Conservation (phyloP, 1,140 invertebrate genomes). For the Drosophila erecta region DNA sequence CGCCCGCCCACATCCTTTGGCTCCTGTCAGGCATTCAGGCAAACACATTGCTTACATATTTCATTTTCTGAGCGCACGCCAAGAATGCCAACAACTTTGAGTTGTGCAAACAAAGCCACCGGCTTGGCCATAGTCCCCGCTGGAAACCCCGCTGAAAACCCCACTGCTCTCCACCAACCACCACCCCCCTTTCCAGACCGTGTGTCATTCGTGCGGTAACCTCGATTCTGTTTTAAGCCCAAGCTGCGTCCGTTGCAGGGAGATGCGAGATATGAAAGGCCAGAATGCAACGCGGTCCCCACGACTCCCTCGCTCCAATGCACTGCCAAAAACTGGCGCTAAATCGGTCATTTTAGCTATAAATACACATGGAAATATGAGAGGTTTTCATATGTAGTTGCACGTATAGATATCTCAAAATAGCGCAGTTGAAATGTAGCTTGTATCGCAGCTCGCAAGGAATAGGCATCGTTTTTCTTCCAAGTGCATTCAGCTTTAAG, state of each 20-base stretch:
- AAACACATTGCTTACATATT: slow-evolving; percentile 62
- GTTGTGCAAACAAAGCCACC: slow-evolving; percentile 46
- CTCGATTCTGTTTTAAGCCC: slow-evolving; percentile 37
- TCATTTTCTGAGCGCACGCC: slow-evolving; percentile 47
- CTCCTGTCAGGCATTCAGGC: slow-evolving; percentile 26
- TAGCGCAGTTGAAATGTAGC: too few relatives aligned
- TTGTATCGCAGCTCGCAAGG: too few relatives aligned
- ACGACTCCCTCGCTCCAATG: not conserved
- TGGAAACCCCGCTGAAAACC: slow-evolving; percentile 1
- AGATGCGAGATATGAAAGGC: slow-evolving; percentile 12
- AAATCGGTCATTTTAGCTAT: too few relatives aligned
- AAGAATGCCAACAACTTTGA: slow-evolving; percentile 57
- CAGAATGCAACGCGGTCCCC: slow-evolving; percentile 34
- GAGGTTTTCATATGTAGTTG: too few relatives aligned
- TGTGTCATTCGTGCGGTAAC: slow-evolving; percentile 48
- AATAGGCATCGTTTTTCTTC: not conserved
- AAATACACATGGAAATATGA: too few relatives aligned
- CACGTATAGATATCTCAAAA: not conserved
- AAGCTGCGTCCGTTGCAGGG: slow-evolving; percentile 30
- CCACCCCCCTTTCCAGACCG: slow-evolving; percentile 1
- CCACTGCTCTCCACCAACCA: slow-evolving; percentile 7
- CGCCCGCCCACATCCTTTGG: slow-evolving; percentile 3
- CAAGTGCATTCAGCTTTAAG: slow-evolving; percentile 19
- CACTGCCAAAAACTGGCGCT: not conserved
- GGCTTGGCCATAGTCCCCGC: slow-evolving; percentile 6